Percentiles rank a stretch among this genome's conserved stretches.
phyloP scores from a whole-genome alignment of 2,797 vertebrate genomes.

The Corythornis leucogaster region DNA sequence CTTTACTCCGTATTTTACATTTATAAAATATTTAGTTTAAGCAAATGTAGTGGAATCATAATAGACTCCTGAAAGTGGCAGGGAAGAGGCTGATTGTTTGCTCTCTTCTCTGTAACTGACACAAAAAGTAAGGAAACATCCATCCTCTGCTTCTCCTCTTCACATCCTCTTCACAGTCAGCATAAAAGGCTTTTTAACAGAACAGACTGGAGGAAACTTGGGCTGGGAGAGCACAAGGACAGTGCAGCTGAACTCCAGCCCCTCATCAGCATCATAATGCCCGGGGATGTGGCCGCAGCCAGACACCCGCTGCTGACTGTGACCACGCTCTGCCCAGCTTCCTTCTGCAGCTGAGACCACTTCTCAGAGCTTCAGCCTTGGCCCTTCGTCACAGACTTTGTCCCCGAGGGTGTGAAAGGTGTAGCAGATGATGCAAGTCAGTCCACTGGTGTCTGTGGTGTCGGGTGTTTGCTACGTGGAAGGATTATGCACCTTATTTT shows the following conservation, averaged over 20 bases:
- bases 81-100: neutral
- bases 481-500: neutral
- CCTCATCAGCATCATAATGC: neutral
- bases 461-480: neutral
- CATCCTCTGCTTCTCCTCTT: neutral
- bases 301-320: neutral
- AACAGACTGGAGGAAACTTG: fast-evolving
- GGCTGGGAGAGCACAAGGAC: neutral
- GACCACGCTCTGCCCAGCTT: neutral
- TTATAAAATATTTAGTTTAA: constrained; percentile 40
- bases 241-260: fast-evolving
- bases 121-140: neutral
- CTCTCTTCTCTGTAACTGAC: neutral
- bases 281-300: fast-evolving
- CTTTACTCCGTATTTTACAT: neutral
- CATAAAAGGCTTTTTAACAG: neutral
- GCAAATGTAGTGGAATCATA: neutral
- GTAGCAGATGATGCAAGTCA: neutral
- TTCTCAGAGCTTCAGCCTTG: neutral
- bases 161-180: neutral
- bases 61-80: neutral
- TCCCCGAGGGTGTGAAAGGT: neutral
- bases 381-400: neutral
- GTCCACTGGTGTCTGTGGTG: neutral
- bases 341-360: neutral